Base-by-base conservation (phyloP, 2,797 vertebrate genomes). In the Eulemur mongoz region DNA sequence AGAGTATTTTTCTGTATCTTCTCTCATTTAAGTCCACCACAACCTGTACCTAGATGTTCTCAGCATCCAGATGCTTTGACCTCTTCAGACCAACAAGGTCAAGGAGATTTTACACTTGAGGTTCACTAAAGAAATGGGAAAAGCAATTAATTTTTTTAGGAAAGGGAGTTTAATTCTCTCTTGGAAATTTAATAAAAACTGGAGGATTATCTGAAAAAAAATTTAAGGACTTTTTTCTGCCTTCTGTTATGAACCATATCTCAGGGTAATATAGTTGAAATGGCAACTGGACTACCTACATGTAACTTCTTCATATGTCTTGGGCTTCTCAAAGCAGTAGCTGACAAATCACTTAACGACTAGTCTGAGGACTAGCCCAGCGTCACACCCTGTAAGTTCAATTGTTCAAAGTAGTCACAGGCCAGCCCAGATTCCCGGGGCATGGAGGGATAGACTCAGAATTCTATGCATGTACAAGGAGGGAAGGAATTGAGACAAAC, bases 101-200 rank as follows among this genome's bases (percentile, higher is more conserved):
- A 54, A 32, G 4, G 2, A 82, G 22, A 67, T 22, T 73, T 52
- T 70, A 23, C 40, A 25, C 30, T 85, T 69, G 48, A 76, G 38
- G 45, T 20, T 54, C 43, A 43, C 72, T 79, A 63, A 85, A 35
- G 27, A 63, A 82, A 45, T 70, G 43, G 25, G 48, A 43, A 65
- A 86, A n/a, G 50, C 30, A 79, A 67, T 20, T 79, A 48, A 45
- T 45, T 80, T 9, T 73, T 7, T 12, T 86, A 23, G 50, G 48
- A 80, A 90, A 67, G 7, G 54, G n/a, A 30, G 17, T 32, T 91
- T 80, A 88, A 61, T 78, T 50, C 14, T 89, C 2, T 95, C 57
- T 30, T 70, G 32, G n/a, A 89, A 86, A 86, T 82, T 76, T 81
- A 67, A 69, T 91, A 57, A 86, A 82, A 94, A 50, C 72, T 84